Evolutionary conservation across 2,797 vertebrate genomes (phyloP).

Genomic region (Eremophila alpestris): DNA sequence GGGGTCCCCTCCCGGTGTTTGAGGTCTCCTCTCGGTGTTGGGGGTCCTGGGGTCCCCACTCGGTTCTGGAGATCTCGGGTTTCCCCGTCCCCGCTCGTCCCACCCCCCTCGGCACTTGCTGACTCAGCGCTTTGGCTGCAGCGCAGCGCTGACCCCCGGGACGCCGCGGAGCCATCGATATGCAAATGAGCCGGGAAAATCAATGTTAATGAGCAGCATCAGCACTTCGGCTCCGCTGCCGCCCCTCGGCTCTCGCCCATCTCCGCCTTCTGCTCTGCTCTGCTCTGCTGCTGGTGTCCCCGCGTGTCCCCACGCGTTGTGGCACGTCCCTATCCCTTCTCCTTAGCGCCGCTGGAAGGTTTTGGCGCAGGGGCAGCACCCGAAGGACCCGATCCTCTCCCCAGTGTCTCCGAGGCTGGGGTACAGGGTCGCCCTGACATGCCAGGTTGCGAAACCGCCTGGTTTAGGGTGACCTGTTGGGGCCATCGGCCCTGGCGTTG

Average conservation of each 20-base stretch:
- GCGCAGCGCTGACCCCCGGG: background rate
- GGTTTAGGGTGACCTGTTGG: accelerated
- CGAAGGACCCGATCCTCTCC: accelerated
- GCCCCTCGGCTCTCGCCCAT: background rate
- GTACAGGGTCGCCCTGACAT: accelerated
- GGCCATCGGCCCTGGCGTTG: accelerated
- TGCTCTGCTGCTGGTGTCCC: background rate
- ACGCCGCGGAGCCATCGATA: background rate
- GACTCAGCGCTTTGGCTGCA: background rate
- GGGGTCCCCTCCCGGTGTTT: too few species aligned
- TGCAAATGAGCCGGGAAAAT: background rate
- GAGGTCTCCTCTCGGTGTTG: too few species aligned
- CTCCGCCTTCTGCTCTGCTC: background rate
- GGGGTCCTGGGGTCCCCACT: background rate
- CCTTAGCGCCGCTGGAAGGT: background rate
- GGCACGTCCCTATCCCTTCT: background rate
- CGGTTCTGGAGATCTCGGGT: background rate
- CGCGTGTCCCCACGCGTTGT: accelerated
- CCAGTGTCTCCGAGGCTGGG: background rate
- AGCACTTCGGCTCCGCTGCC: background rate
- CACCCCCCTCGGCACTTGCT: background rate
- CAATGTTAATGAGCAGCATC: slow-evolving; percentile 25
- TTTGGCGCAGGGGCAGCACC: background rate
- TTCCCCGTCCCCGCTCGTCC: background rate
- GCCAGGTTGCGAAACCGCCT: background rate